These are phyloP conservation scores for Aricia artaxerxes DNA, from an alignment of 2,888 invertebrate species.

Conservation along the genomic window DNA sequence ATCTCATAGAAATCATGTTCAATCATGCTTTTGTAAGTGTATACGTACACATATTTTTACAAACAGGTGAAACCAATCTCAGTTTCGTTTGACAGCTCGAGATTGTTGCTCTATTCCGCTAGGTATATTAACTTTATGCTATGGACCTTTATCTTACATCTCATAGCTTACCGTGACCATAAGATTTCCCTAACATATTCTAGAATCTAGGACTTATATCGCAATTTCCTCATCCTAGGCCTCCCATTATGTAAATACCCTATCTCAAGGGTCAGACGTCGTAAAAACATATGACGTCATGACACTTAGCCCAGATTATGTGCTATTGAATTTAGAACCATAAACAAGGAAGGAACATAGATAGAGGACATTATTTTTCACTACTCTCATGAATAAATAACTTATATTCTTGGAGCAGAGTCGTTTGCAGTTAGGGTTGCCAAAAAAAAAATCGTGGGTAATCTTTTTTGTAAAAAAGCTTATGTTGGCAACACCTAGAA, in stretches of 20 bases:
- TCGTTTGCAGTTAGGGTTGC: constrained; percentile 12
- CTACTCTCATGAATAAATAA: constrained; percentile 5
- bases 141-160: not conserved
- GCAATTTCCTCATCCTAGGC: not conserved
- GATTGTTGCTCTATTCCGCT: no score
- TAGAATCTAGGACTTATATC: not conserved
- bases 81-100: no score
- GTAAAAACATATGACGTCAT: not conserved
- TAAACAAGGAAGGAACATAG: not conserved
- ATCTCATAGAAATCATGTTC: no score
- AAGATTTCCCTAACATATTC: not conserved
- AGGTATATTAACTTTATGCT: no score
- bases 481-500: no score
- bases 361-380: not conserved
- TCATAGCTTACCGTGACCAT: not conserved
- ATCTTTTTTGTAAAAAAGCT: no score
- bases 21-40: no score
- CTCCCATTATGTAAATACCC: not conserved
- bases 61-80: no score
- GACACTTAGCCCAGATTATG: not conserved
- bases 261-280: not conserved
- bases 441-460: not conserved
- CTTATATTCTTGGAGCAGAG: not conserved
- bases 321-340: not conserved
- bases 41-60: no score